A percentile compares a stretch with the other conserved stretches of the same genome.
Conservation (phyloP, 2,797 vertebrate genomes). For the Leptodactylus fallax region DNA sequence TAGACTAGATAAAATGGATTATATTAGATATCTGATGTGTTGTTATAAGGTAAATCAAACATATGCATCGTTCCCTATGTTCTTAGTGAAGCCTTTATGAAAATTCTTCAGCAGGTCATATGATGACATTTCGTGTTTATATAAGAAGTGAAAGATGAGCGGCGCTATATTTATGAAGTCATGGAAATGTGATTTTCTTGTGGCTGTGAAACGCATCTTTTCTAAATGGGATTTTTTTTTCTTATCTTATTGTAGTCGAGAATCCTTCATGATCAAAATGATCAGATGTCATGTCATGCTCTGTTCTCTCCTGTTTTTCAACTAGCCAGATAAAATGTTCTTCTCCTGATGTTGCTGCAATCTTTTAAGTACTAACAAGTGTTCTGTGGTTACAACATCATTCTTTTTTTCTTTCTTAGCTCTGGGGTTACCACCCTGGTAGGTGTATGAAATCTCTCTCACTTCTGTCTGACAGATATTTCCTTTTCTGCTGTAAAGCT, state of each 20-base stretch:
- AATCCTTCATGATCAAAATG: slow-evolving; percentile 64
- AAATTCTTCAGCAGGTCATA: not conserved
- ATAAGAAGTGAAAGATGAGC: not conserved
- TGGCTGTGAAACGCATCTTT: slow-evolving; percentile 41
- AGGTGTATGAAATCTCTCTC: slow-evolving; percentile 73
- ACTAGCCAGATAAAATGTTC: slow-evolving; percentile 69
- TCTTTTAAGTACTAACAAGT: slow-evolving; percentile 74
- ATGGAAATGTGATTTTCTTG: slow-evolving; percentile 38
- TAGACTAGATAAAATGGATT: not conserved
- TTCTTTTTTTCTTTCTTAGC: slow-evolving; percentile 69
- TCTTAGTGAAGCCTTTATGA: slow-evolving; percentile 16
- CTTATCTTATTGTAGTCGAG: slow-evolving; percentile 59
- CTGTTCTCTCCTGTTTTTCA: slow-evolving; percentile 72
- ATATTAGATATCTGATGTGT: not conserved
- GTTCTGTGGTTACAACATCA: slow-evolving; percentile 70
- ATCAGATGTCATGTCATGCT: slow-evolving; percentile 64
- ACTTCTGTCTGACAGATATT: slow-evolving; percentile 70
- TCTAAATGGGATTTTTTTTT: slow-evolving; percentile 35
- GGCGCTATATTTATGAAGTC: slow-evolving; percentile 36
- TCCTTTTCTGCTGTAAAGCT: slow-evolving; percentile 70
- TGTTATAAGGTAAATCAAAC: not conserved
- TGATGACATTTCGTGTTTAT: slow-evolving; percentile 24
- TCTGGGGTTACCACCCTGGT: slow-evolving; percentile 70
- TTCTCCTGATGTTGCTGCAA: slow-evolving; percentile 67
- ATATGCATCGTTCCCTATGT: not conserved